phyloP scores from a whole-genome alignment of 2,888 invertebrate species.

The Meandrusa payeni region DNA sequence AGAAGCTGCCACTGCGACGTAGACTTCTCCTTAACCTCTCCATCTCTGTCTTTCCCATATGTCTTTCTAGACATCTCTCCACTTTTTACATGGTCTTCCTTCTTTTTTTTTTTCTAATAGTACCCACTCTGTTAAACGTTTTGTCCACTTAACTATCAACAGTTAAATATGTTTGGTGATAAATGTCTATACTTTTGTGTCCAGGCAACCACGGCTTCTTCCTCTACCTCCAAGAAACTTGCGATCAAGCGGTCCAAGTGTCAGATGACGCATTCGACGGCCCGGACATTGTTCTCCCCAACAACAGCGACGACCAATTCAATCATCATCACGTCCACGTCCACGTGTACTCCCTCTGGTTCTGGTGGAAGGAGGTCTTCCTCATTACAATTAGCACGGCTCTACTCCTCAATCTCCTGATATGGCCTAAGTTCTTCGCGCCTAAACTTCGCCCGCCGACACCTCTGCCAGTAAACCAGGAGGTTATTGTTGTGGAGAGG shows the following conservation, averaged over 20 bases:
- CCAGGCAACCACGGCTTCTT: conserved; percentile 88
- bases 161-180: too few species aligned
- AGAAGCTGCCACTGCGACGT: too few species aligned
- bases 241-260: conserved; percentile 67
- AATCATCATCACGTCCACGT: conserved; percentile 84
- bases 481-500: conserved; percentile 59
- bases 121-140: too few species aligned
- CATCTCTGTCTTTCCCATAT: too few species aligned
- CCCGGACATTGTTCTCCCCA: conserved; percentile 41
- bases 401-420: conserved; percentile 84
- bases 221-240: conserved; percentile 82
- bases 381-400: conserved; percentile 88
- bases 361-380: conserved; percentile 90
- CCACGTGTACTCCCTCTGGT: conserved; percentile 88
- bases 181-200: not conserved
- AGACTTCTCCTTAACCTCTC: too few species aligned
- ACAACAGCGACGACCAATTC: conserved; percentile 60
- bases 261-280: conserved; percentile 46
- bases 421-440: conserved; percentile 73
- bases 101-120: too few species aligned
- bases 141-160: too few species aligned
- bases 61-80: too few species aligned
- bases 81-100: too few species aligned
- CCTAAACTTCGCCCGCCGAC: conserved; percentile 44
- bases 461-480: conserved; percentile 52